Evolutionary conservation across 2,113 vertebrate genomes (phyloP).

Genomic region (Ptilonorhynchus violaceus): DNA sequence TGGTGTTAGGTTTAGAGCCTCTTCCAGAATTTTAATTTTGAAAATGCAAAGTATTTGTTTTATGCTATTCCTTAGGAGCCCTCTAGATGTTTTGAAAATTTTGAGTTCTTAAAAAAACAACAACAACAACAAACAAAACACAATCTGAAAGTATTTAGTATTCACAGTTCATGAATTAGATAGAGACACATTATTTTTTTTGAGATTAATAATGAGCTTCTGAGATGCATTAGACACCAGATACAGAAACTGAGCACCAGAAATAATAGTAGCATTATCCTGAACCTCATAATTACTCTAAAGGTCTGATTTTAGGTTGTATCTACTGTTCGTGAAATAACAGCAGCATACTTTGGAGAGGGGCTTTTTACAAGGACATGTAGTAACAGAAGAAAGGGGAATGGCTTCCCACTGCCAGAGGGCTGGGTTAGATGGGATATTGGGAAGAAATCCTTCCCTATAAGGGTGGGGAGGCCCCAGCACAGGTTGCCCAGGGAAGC

Average conservation of each 20-base stretch:
- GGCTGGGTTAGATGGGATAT: neutral
- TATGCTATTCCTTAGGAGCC: conserved; percentile 25
- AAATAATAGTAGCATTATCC: conserved; percentile 61
- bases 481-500: neutral
- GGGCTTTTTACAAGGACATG: neutral
- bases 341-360: neutral
- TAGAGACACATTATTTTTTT: conserved; percentile 28
- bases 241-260: conserved; percentile 38
- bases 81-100: conserved; percentile 41
- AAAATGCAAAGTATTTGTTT: conserved; percentile 34
- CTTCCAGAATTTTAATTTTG: conserved; percentile 38
- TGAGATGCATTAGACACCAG: conserved; percentile 51
- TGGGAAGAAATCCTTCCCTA: fast-evolving
- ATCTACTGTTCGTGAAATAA: conserved; percentile 46
- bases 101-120: neutral
- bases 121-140: conserved; percentile 39
- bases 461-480: fast-evolving
- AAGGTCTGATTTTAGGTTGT: conserved; percentile 42
- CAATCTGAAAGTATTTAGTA: conserved; percentile 30
- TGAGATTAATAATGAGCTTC: conserved; percentile 53
- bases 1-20: conserved; percentile 28
- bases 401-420: neutral
- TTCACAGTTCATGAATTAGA: conserved; percentile 32
- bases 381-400: neutral
- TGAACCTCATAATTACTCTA: conserved; percentile 58